Evolutionary conservation across 2,888 invertebrate species (phyloP).

Genomic region (Machimus rusticus): DNA sequence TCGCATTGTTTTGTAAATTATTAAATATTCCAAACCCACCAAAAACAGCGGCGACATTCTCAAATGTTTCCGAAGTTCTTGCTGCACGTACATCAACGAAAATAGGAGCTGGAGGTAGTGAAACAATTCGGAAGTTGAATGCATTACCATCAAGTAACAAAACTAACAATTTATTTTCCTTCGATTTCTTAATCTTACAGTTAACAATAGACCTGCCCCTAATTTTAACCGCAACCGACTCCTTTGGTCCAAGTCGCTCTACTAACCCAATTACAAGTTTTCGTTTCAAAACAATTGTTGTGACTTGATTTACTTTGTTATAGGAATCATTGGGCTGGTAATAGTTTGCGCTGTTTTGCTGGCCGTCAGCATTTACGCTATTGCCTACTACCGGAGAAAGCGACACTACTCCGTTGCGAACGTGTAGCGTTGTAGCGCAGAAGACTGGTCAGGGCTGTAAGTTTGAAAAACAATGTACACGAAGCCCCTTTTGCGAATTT

Average conservation of each 20-base stretch:
- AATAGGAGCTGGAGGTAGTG: slow-evolving; percentile 25
- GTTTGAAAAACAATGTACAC: background rate
- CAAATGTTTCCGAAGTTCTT: background rate
- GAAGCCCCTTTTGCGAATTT: background rate
- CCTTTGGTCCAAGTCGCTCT: background rate
- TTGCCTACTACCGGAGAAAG: background rate
- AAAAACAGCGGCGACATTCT: background rate
- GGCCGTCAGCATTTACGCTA: background rate
- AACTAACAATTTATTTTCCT: background rate
- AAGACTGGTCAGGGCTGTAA: background rate
- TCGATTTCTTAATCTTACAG: background rate
- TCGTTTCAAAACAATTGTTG: background rate
- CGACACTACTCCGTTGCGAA: background rate
- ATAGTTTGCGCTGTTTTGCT: background rate
- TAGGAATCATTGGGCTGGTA: slow-evolving; percentile 22
- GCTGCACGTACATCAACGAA: background rate
- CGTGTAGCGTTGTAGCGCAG: background rate
- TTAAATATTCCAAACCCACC: slow-evolving; percentile 8
- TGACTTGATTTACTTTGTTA: background rate
- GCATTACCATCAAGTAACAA: background rate
- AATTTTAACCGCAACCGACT: background rate
- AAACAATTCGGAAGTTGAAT: background rate
- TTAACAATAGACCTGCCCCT: background rate
- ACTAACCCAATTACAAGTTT: background rate
- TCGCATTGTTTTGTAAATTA: slow-evolving; percentile 65